These are phyloP conservation scores for Atherinomorus stipes DNA, from an alignment of 2,113 vertebrate species.

Conservation along the genomic window DNA sequence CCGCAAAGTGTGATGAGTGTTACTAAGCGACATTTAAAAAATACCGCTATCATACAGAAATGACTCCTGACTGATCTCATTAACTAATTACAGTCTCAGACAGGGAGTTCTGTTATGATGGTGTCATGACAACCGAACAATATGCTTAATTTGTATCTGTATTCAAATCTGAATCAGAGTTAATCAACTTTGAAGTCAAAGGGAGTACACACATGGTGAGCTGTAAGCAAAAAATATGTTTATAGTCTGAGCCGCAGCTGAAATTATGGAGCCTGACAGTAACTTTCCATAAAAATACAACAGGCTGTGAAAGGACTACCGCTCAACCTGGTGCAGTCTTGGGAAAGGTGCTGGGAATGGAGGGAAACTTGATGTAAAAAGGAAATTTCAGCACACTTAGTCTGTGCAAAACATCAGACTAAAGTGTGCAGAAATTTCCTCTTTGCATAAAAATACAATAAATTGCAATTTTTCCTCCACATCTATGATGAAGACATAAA, in stretches of 20 bases:
- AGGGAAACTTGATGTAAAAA: too few species aligned
- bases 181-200: neutral
- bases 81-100: neutral
- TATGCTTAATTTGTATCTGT: neutral
- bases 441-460: neutral
- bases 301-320: too few species aligned
- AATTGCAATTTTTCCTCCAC: neutral
- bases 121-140: neutral
- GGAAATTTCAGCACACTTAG: too few species aligned
- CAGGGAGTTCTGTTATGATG: neutral
- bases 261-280: neutral
- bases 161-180: neutral
- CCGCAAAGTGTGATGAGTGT: neutral
- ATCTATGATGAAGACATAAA: neutral
- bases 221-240: neutral
- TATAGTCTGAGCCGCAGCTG: conserved; percentile 1
- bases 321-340: too few species aligned
- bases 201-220: neutral
- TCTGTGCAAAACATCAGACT: too few species aligned
- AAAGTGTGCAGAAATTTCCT: too few species aligned
- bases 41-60: neutral
- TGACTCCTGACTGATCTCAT: neutral
- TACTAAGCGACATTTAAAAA: conserved; percentile 31
- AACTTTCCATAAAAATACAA: accelerated
- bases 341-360: too few species aligned